Percentiles rank a stretch among this genome's conserved stretches.
These are phyloP conservation scores for Chelonus insularis DNA, from an alignment of 1,140 invertebrate genomes.

Conservation along the genomic window DNA sequence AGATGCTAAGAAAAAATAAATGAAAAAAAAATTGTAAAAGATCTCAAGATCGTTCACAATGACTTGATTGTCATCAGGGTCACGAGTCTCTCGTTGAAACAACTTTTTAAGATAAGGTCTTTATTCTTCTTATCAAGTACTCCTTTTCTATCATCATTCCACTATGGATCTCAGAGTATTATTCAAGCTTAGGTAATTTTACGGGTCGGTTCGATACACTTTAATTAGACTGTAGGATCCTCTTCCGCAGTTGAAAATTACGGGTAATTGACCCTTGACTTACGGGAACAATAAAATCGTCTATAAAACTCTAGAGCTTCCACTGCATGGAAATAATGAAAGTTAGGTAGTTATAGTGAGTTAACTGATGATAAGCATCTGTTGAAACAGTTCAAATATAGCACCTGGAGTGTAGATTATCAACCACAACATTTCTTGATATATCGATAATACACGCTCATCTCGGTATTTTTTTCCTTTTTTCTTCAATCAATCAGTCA, in stretches of 20 bases:
- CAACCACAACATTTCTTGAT: no score
- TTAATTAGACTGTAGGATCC: neutral
- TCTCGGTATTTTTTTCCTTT: no score
- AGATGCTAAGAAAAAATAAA: neutral
- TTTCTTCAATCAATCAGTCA: no score
- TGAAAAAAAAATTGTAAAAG: neutral
- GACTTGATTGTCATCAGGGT: conserved; percentile 40
- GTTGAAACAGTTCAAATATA: neutral
- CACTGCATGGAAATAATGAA: neutral
- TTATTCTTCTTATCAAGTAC: neutral
- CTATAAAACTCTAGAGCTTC: no score
- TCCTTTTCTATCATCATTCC: neutral
- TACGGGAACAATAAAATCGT: neutral
- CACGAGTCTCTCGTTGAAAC: conserved; percentile 31
- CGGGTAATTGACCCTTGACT: neutral
- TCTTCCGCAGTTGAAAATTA: neutral
- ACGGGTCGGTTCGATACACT: conserved; percentile 2
- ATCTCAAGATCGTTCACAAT: conserved; percentile 36
- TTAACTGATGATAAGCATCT: neutral
- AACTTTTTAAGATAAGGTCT: conserved; percentile 7
- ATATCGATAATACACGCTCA: no score
- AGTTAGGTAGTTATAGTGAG: neutral
- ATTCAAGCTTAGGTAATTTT: neutral
- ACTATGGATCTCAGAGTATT: neutral
- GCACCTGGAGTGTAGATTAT: no score